phyloP scores from a whole-genome alignment of 2,888 invertebrate genomes.

The Coenonympha glycerion region DNA sequence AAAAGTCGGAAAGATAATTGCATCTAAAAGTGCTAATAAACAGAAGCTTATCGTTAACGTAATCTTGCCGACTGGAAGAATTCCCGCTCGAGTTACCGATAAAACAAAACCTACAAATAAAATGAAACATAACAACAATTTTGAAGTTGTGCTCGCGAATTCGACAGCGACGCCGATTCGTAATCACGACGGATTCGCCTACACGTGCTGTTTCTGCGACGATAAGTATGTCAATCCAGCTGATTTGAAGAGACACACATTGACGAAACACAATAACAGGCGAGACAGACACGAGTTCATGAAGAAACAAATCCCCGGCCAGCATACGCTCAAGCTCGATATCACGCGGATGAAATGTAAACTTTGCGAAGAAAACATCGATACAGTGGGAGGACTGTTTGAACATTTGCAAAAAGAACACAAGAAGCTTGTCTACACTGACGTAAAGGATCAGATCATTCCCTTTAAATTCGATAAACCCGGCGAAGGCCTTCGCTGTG shows the following conservation, averaged over 20 bases:
- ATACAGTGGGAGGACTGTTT: neutral
- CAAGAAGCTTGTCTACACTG: neutral
- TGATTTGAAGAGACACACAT: neutral
- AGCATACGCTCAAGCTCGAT: neutral
- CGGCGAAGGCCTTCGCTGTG: neutral
- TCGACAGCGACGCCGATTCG: neutral
- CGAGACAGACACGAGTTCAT: neutral
- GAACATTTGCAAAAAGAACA: conserved; percentile 1
- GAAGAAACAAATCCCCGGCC: neutral
- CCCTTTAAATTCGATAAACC: conserved; percentile 45
- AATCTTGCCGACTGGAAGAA: neutral
- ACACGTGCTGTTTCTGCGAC: conserved; percentile 1
- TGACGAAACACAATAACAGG: neutral
- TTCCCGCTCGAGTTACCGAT: neutral
- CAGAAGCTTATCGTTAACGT: neutral
- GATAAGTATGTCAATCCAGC: neutral
- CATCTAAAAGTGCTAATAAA: too few species aligned
- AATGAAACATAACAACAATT: neutral
- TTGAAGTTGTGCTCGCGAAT: neutral
- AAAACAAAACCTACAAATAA: too few species aligned
- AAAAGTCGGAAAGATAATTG: too few species aligned
- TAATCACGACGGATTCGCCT: neutral
- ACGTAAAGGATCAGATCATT: neutral
- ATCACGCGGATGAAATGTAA: neutral
- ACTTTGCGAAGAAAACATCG: neutral